A percentile compares a stretch with the other conserved stretches of the same genome.
Conservation (phyloP, 2,888 invertebrate genomes). For the Volucella inanis region DNA sequence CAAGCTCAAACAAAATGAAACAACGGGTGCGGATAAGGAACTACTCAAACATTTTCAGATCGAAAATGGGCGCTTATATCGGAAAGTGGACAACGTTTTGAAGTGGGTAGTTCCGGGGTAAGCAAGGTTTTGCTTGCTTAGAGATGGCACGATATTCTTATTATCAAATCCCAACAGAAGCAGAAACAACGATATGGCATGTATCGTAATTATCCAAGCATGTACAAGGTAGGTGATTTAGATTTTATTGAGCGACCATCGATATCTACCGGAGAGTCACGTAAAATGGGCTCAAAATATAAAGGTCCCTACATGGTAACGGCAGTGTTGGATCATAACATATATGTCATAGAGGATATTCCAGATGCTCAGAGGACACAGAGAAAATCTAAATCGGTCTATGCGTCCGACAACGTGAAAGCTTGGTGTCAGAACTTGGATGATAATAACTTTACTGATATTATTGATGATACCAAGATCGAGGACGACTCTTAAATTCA, state of each 20-base stretch:
- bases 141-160: neutral
- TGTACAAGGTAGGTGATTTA: neutral
- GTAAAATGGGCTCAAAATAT: neutral
- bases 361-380: neutral
- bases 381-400: neutral
- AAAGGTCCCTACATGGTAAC: neutral
- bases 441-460: neutral
- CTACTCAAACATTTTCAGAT: neutral
- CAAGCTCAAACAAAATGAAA: constrained; percentile 77
- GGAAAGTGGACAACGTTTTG: neutral
- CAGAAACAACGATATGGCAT: neutral
- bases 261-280: neutral
- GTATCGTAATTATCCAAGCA: neutral
- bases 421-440: neutral
- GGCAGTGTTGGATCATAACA: neutral
- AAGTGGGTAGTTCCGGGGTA: neutral
- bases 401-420: too few species aligned
- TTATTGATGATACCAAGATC: neutral
- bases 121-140: neutral
- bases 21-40: constrained; percentile 48
- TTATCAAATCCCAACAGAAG: neutral
- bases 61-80: neutral
- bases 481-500: neutral
- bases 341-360: neutral
- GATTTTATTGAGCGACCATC: neutral